Base-by-base conservation (phyloP, 2,797 vertebrate species). In the Myotis findleyi region DNA sequence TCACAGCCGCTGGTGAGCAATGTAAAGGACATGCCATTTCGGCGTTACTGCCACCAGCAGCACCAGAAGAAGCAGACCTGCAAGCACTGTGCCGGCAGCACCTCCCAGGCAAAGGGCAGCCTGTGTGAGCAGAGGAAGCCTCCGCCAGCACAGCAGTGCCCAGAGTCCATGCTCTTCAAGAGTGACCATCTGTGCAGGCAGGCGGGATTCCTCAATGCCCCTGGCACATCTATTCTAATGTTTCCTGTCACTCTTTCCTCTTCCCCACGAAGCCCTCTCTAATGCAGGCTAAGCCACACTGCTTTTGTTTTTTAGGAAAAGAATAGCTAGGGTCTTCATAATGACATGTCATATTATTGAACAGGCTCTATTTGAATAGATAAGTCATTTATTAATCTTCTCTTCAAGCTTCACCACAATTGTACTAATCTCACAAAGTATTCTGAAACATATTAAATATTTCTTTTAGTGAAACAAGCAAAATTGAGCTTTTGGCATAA, bases 401-500 rank as follows among this genome's bases (percentile, higher is more conserved):
- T 76, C 76, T 47, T 68, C 51, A 72, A 27, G 16, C 47, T 92
- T 49, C 62, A 76, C 27, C 17, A 83, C 57, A 71, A 25, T 5
- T 79, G 36, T 20, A 53, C 51, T 47, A 49, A 69, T 69, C 36
- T 77, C 75, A 86, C 41, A 75, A 27, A 89, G 33, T 33, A 69
- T 27, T 69, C 25, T 68, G 30, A 96, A 95, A 59, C 44, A 59
- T 7, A 14, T 44, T 41, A 82, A 57, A 23, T 77, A 36, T 33
- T 69, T 92, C 41, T 49, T 73, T 87, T 66, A 73, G 25, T 85
- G 25, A 95, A 76, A 81, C 9, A 27, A 27, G n/a, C 25, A 69
- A 53, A 91, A 93, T 1, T 47, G 25, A 62, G 53, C 66, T 91
- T 62, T 14, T 64, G 33, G 71, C 73, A 69, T 14, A 21, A 7